These are phyloP conservation scores for Acleris emargana DNA, from an alignment of 2,888 invertebrate species.

Conservation along the genomic window DNA sequence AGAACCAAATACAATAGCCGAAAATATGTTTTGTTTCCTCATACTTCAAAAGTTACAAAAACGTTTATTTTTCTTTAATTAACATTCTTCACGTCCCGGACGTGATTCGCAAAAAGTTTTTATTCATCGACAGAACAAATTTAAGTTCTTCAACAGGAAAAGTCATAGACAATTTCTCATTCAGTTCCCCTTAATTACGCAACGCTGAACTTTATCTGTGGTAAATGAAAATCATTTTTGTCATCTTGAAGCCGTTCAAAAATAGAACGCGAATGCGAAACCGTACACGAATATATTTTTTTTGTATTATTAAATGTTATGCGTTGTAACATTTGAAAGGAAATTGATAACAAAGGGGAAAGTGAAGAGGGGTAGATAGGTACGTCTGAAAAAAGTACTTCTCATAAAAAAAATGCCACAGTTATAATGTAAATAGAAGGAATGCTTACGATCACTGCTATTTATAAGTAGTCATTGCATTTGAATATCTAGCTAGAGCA, in stretches of 20 bases:
- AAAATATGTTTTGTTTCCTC: too few relatives aligned
- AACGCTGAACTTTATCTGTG: slow-evolving; percentile 34
- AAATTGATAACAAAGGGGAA: slow-evolving; percentile 11
- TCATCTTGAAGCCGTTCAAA: slow-evolving; percentile 52
- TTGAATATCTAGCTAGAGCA: too few relatives aligned
- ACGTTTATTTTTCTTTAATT: too few relatives aligned
- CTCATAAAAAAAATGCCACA: too few relatives aligned
- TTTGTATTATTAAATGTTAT: slow-evolving; percentile 23
- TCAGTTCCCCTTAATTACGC: slow-evolving; percentile 31
- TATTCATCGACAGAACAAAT: too few relatives aligned
- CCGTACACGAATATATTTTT: slow-evolving; percentile 14
- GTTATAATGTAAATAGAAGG: too few relatives aligned
- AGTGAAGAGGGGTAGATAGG: neutral
- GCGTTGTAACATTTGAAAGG: slow-evolving; percentile 20
- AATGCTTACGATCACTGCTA: too few relatives aligned
- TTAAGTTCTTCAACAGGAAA: neutral
- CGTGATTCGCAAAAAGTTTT: too few relatives aligned
- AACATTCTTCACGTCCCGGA: too few relatives aligned
- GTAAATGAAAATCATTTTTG: slow-evolving; percentile 56
- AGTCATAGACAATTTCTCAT: slow-evolving; percentile 20
- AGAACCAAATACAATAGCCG: too few relatives aligned
- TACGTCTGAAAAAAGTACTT: neutral
- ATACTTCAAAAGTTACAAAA: too few relatives aligned
- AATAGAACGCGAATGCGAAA: slow-evolving; percentile 21
- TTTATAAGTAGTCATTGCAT: too few relatives aligned